Evolutionary conservation across 1,140 invertebrate species (phyloP), one percentile per base, ranked within the genome.

Genomic region (Centruroides vittatus): DNA sequence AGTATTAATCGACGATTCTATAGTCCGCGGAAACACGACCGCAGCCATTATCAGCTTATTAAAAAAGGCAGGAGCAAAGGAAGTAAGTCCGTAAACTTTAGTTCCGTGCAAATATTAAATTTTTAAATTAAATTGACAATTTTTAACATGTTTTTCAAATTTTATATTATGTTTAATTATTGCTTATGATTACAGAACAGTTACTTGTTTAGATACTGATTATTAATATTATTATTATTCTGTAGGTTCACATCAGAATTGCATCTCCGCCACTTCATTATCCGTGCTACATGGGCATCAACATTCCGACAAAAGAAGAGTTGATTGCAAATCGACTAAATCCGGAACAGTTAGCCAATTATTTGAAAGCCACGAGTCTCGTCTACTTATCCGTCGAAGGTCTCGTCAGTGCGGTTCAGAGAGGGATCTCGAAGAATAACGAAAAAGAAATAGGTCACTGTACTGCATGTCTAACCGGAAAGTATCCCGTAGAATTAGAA

Each of bases 201-300:
- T 23, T 23, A 23, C 23, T 23, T 23, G 2, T 23, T 23, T 23
- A 23, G 2, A 23, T 23, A 23, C 23, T 23, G 23, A 23, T 23
- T 23, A 23, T 23, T 23, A 23, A 23, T 23, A 23, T 23, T 23
- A 23, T 23, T 23, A 23, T 23, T 23, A 23, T 41, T 41, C 9
- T 35, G 34, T 68, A 92, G 87, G 93, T 98, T 5, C 95, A 99
- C 74, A 85, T 99, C 49, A 80, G 93, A 68, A 89, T 98, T 65
- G 95, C 95, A 13, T 97, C 93, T 46, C 95, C 95, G 2, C 93
- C 95, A 4, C 77, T 99, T 13, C 84, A 86, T 66, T 88, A 92
- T 77, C 94, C 95, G 0, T 99, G 95, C 73, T 98, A 96, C 75
- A 99, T 99, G 95, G 95, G 95, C 55, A 98, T 99, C 66, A 98